phyloP scores from a whole-genome alignment of 1,140 invertebrate species.

The Drosophila triauraria region DNA sequence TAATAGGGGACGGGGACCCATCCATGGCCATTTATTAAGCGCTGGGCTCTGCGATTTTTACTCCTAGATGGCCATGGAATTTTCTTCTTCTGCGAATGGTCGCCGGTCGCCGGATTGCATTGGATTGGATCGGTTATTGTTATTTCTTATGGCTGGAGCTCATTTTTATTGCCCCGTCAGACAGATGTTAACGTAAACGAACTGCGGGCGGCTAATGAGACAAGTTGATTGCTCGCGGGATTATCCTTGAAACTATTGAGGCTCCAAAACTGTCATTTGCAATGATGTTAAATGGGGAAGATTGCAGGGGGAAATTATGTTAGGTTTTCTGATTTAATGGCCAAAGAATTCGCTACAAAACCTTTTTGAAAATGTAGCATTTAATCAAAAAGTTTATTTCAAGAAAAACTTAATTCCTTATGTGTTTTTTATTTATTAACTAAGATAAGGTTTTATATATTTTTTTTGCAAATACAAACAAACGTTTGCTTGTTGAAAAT shows the following conservation, averaged over 20 bases:
- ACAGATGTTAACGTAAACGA: slow-evolving; percentile 18
- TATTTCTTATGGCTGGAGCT: slow-evolving; percentile 46
- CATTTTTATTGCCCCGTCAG: slow-evolving; percentile 38
- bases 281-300: not conserved
- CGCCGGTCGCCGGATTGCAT: slow-evolving; percentile 30
- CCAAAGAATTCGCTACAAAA: not conserved
- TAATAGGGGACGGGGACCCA: slow-evolving; percentile 35
- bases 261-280: not conserved
- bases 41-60: slow-evolving; percentile 45
- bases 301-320: not conserved
- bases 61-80: slow-evolving; percentile 35
- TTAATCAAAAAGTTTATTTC: not conserved
- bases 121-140: slow-evolving; percentile 43
- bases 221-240: slow-evolving; percentile 32
- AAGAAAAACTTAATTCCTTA: not conserved
- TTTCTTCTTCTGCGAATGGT: slow-evolving; percentile 30
- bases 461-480: not conserved
- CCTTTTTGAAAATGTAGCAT: no score
- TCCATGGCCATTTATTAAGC: slow-evolving; percentile 55
- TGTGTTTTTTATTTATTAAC: not conserved
- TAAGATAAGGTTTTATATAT: not conserved
- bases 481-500: slow-evolving; percentile 3
- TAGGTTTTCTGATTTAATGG: not conserved
- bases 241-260: slow-evolving; percentile 16
- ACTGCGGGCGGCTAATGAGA: slow-evolving; percentile 50